A percentile compares a stretch with the other conserved stretches of the same genome.
phyloP scores from a whole-genome alignment of 2,888 invertebrate species.

The Nephrotoma guestfalica region DNA sequence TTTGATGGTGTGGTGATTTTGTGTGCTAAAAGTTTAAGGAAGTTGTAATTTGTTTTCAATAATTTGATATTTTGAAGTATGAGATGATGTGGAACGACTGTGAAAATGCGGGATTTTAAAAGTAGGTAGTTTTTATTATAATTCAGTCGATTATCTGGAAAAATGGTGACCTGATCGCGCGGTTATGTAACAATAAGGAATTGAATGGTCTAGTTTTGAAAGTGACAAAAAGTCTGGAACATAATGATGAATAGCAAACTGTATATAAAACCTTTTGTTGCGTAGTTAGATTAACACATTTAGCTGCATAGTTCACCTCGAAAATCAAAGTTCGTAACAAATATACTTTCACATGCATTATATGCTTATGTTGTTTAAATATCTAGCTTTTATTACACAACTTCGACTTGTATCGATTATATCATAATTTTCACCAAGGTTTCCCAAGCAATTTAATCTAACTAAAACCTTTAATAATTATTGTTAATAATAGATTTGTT shows the following conservation, averaged over 20 bases:
- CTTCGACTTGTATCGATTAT: not conserved
- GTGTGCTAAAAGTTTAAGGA: not conserved
- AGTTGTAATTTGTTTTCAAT: not conserved
- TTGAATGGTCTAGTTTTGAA: not conserved
- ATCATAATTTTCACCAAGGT: not conserved
- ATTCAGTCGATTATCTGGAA: not conserved
- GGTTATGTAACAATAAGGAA: not conserved
- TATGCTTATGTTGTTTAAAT: too few species aligned
- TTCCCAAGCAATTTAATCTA: not conserved
- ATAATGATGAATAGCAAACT: too few species aligned
- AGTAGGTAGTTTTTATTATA: not conserved
- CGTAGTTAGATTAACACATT: not conserved
- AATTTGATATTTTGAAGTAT: not conserved
- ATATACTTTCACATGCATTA: not conserved
- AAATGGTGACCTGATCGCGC: not conserved
- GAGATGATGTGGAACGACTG: not conserved
- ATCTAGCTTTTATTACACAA: not conserved
- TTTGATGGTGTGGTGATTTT: not conserved
- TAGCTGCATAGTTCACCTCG: not conserved
- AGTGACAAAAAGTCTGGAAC: too few species aligned
- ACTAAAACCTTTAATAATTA: too few species aligned
- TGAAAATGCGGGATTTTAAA: not conserved
- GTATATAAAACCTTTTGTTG: too few species aligned
- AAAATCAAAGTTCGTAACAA: not conserved
- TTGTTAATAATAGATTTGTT: too few species aligned